These are phyloP conservation scores for Myotis daubentonii DNA, from an alignment of 2,797 vertebrate species.

Conservation along the genomic window DNA sequence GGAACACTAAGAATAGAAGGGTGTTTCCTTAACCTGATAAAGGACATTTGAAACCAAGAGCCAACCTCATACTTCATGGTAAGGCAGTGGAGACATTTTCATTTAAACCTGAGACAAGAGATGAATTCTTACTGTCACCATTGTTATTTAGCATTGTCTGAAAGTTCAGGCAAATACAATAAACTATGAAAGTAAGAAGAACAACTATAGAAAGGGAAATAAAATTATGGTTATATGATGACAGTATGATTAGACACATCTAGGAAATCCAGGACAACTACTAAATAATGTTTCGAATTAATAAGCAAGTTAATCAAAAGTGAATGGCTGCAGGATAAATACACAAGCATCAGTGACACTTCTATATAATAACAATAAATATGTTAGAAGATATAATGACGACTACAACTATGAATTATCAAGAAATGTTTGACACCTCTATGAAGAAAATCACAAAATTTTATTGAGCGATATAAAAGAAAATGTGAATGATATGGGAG, in stretches of 20 bases:
- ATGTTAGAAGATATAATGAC: conserved; percentile 33
- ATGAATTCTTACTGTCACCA: conserved; percentile 31
- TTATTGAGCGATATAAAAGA: conserved; percentile 49
- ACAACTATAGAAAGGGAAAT: neutral
- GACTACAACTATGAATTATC: conserved; percentile 61
- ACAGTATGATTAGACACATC: conserved; percentile 60
- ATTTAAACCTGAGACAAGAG: conserved; percentile 56
- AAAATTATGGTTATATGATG: conserved; percentile 62
- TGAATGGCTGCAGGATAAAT: conserved; percentile 52
- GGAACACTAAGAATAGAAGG: conserved; percentile 19
- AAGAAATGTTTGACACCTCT: conserved; percentile 24
- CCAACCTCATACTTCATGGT: neutral
- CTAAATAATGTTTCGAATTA: conserved; percentile 72
- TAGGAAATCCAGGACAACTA: conserved; percentile 45
- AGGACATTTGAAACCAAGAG: neutral
- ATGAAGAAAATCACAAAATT: conserved; percentile 47
- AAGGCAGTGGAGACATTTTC: conserved; percentile 24
- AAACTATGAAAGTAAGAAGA: conserved; percentile 56
- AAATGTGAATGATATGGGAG: conserved; percentile 43
- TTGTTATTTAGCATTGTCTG: conserved; percentile 53
- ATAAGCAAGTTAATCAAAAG: conserved; percentile 68
- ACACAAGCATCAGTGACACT: conserved; percentile 25
- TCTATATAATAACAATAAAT: conserved; percentile 42
- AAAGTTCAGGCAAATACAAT: conserved; percentile 55
- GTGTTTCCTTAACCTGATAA: neutral